phyloP scores from a whole-genome alignment of 2,888 invertebrate species.

The Timema podura region DNA sequence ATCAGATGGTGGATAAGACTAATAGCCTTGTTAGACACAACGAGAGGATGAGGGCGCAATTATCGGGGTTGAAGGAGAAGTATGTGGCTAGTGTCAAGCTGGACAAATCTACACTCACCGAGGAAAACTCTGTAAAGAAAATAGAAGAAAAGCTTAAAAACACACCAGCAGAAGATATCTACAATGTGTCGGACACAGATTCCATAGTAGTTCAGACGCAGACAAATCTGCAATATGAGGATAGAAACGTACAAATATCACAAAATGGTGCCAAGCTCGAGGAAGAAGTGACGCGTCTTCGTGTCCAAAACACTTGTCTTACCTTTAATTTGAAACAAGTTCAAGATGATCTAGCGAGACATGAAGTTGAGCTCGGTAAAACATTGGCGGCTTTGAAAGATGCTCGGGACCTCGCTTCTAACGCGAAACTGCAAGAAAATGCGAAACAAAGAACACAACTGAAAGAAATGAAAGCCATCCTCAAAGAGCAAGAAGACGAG shows the following conservation, averaged over 20 bases:
- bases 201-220: no score
- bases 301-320: no score
- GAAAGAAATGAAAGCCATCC: constrained; percentile 16
- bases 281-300: no score
- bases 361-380: constrained; percentile 9
- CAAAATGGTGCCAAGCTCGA: no score
- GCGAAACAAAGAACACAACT: constrained; percentile 19
- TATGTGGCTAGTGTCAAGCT: neutral
- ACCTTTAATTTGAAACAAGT: constrained; percentile 5
- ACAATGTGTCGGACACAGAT: no score
- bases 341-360: neutral
- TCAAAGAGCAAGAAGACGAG: constrained; percentile 11
- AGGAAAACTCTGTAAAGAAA: neutral
- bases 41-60: constrained; percentile 12
- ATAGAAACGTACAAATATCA: no score
- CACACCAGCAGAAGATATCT: no score
- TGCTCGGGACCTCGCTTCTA: constrained; percentile 12
- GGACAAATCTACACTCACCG: constrained; percentile 2
- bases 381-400: constrained; percentile 9
- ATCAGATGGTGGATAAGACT: constrained; percentile 15
- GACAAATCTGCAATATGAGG: no score
- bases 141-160: no score
- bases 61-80: constrained; percentile 6
- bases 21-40: constrained; percentile 11
- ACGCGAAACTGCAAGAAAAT: constrained; percentile 6